These are phyloP conservation scores for Amazona guildingii DNA, from an alignment of 2,113 vertebrate genomes.

Conservation along the genomic window DNA sequence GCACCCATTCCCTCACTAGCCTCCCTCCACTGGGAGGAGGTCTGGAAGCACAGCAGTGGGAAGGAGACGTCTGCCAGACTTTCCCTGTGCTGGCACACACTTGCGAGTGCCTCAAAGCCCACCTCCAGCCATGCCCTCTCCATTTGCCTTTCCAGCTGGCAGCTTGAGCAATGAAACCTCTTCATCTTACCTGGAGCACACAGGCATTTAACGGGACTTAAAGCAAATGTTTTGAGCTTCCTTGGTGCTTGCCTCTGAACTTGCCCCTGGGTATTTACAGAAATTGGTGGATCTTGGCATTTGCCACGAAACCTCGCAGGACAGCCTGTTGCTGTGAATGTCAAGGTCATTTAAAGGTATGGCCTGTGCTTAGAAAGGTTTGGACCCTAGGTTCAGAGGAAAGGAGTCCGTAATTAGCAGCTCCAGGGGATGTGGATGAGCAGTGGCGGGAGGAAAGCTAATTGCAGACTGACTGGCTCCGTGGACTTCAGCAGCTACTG, in stretches of 20 bases:
- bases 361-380: not conserved
- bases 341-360: conserved; percentile 1
- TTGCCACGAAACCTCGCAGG: not conserved
- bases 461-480: conserved; percentile 70
- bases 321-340: not conserved
- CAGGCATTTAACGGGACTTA: not conserved
- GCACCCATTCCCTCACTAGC: not conserved
- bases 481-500: conserved; percentile 51
- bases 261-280: conserved; percentile 1
- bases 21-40: not conserved
- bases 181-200: not conserved
- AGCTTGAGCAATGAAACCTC: not conserved
- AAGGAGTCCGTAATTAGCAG: conserved; percentile 25
- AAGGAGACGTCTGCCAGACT: not conserved
- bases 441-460: not conserved
- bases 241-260: not conserved
- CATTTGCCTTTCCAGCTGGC: conserved; percentile 9
- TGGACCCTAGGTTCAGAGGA: not conserved
- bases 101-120: not conserved
- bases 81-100: not conserved
- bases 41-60: not conserved
- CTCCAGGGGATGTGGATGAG: not conserved
- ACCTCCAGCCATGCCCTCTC: not conserved
- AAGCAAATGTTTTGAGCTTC: not conserved
- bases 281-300: not conserved